Conservation (phyloP, 2,797 vertebrate species). For the Alosa sapidissima region DNA sequence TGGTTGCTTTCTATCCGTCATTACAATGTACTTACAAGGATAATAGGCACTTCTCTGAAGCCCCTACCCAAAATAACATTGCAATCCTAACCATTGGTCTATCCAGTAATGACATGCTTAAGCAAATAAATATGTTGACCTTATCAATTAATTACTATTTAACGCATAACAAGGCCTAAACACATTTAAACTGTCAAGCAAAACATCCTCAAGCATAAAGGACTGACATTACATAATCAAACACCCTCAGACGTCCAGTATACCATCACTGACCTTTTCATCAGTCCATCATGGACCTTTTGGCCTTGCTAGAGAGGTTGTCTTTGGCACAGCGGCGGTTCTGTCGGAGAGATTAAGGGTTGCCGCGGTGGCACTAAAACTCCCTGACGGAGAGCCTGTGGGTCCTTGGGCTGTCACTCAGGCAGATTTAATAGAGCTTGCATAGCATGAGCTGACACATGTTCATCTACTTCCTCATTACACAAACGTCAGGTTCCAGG, state of each 20-base stretch:
- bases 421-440: background rate
- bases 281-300: background rate
- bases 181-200: background rate
- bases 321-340: background rate
- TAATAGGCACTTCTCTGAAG: background rate
- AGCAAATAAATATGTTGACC: background rate
- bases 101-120: background rate
- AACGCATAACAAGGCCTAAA: background rate
- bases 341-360: background rate
- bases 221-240: background rate
- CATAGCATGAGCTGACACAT: background rate
- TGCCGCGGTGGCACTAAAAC: background rate
- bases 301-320: background rate
- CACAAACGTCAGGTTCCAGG: background rate
- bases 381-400: background rate
- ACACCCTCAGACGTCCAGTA: background rate
- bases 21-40: background rate
- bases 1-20: background rate
- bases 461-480: background rate
- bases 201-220: background rate
- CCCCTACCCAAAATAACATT: background rate
- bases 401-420: slow-evolving; percentile 4
- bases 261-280: slow-evolving; percentile 4
- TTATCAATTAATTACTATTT: background rate
- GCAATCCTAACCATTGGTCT: background rate